Percentiles rank a stretch among this genome's conserved stretches.
phyloP scores from a whole-genome alignment of 2,113 vertebrate species.

The Hippotragus niger region DNA sequence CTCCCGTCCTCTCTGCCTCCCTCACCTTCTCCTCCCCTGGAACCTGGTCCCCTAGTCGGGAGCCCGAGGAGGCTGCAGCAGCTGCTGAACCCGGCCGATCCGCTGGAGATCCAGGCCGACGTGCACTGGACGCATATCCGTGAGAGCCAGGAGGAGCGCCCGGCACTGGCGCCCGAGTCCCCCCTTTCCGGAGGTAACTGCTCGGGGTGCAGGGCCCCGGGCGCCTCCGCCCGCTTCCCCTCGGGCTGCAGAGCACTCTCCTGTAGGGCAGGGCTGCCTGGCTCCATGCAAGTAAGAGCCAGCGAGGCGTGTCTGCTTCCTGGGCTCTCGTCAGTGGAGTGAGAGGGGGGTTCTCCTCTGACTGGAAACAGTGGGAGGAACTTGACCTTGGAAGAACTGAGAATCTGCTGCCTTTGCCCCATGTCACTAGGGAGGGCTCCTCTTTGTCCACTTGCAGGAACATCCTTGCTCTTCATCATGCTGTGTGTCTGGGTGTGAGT shows the following conservation, averaged over 20 bases:
- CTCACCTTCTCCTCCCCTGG: not conserved
- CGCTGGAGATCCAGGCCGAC: conserved; percentile 86
- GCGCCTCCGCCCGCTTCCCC: not conserved
- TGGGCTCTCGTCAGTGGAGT: not conserved
- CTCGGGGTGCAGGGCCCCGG: not conserved
- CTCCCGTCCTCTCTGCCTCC: conserved; percentile 30
- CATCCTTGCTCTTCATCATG: not conserved
- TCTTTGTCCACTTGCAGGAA: not conserved
- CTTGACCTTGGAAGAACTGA: not conserved
- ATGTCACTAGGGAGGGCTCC: not conserved
- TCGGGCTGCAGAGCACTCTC: not conserved
- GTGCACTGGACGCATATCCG: conserved; percentile 86
- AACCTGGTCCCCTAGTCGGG: conserved; percentile 81
- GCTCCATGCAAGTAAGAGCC: not conserved
- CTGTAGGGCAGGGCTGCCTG: not conserved
- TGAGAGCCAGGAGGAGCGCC: conserved; percentile 85
- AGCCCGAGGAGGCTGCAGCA: conserved; percentile 89
- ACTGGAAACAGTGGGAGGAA: not conserved
- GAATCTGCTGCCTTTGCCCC: not conserved
- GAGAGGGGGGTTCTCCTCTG: not conserved
- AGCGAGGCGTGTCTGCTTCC: not conserved
- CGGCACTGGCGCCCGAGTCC: conserved; percentile 81
- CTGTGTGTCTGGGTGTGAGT: not conserved
- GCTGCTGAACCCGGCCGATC: conserved; percentile 86
- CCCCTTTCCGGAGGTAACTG: conserved; percentile 92